Evolutionary conservation across 1,140 invertebrate genomes (phyloP).

Genomic region (Penaeus indicus): DNA sequence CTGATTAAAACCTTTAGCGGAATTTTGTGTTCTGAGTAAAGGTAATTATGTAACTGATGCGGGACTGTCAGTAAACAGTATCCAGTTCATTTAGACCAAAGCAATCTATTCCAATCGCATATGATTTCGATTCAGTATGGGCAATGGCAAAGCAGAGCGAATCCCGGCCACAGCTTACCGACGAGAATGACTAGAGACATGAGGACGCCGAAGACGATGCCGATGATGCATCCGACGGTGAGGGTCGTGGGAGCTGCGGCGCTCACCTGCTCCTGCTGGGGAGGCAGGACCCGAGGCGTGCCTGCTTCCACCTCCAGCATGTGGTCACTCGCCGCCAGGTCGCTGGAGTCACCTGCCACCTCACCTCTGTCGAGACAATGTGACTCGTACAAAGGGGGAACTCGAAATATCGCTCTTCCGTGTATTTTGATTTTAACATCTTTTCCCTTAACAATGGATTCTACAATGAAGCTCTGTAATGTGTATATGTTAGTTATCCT

Average conservation of each 20-base stretch:
- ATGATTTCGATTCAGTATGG: too few relatives aligned
- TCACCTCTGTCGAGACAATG: background rate
- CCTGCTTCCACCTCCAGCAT: slow-evolving; percentile 17
- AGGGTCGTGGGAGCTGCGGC: slow-evolving; percentile 49
- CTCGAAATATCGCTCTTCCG: too few relatives aligned
- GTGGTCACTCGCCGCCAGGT: slow-evolving; percentile 34
- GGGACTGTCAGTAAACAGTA: too few relatives aligned
- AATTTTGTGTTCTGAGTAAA: too few relatives aligned
- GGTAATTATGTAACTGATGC: too few relatives aligned
- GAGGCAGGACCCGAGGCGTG: slow-evolving; percentile 21
- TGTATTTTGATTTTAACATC: background rate
- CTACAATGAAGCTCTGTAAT: background rate
- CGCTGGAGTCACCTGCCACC: slow-evolving; percentile 22
- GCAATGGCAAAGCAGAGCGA: too few relatives aligned
- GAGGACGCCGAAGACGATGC: slow-evolving; percentile 59
- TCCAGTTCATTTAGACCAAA: too few relatives aligned
- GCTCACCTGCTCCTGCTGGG: slow-evolving; percentile 59
- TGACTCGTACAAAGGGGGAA: background rate
- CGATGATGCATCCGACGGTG: slow-evolving; percentile 53
- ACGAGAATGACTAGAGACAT: slow-evolving; percentile 39
- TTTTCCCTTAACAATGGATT: background rate
- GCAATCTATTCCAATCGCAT: too few relatives aligned
- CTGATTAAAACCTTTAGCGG: too few relatives aligned
- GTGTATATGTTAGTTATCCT: background rate
- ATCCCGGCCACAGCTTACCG: slow-evolving; percentile 23